Evolutionary conservation across 2,888 invertebrate species (phyloP), one percentile per base, ranked within the genome.

Genomic region (Xylota sylvarum): DNA sequence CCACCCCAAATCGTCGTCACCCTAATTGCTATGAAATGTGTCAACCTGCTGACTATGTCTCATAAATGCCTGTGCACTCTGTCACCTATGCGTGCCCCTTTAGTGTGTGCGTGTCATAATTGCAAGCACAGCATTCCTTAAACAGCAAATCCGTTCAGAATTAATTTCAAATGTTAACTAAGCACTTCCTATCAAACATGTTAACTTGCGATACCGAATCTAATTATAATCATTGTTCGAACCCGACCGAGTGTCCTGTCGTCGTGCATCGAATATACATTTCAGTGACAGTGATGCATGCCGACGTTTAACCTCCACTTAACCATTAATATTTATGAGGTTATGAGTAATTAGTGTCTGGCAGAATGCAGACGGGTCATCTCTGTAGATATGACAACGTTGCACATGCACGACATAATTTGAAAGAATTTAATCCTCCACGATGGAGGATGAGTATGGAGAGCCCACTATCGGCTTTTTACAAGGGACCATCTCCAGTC

Each of bases 151-250:
- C 77, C 82, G 77, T 73, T 86, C 48, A 40, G 64, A 86, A 86
- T 82, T 86, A 82, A 86, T 86, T 62, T 62, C 48, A 69, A 86
- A 86, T 86, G 86, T 73, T 78, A 82, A 86, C 82, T 73, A 82
- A 82, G 86, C 86, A 86, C 77, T 86, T 86, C 86, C 86, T 86
- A 73, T 86, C 82, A 86, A 86, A 86, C 62, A 77, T 86, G 73
- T 86, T 86, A 82, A 77, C 77, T 86, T 82, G 82, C 73, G 46
- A 77, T 69, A 70, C 43, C 27, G 55, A 82, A 86, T 86, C 72
- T 82, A 86, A 86, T 86, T 86, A 86, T 77, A 72, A 77, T 81
- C 73, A 86, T 86, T 86, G 73, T 86, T 82, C 73, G 50, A 30
- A 27, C 12, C 9, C 27, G 52, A 17, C 19, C 12, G 32, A 65